phyloP scores from a whole-genome alignment of 2,797 vertebrate genomes.

The Cirrhinus mrigala region DNA sequence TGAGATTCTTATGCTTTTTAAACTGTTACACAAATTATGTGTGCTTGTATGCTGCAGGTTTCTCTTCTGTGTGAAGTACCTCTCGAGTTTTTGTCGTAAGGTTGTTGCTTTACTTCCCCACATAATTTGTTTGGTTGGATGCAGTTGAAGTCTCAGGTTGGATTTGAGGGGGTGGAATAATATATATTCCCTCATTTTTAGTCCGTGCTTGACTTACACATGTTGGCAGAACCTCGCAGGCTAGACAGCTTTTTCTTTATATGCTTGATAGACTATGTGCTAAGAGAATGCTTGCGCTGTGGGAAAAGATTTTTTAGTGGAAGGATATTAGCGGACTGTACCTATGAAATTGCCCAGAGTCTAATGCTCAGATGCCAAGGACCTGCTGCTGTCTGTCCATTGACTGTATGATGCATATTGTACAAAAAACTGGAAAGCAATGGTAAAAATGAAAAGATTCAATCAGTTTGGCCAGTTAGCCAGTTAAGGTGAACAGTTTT shows the following conservation, averaged over 20 bases:
- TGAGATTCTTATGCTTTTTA: not conserved
- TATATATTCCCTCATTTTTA: slow-evolving; percentile 53
- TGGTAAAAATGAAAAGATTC: not conserved
- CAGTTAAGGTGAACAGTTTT: not conserved
- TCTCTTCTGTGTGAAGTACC: slow-evolving; percentile 41
- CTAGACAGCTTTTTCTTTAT: slow-evolving; percentile 14
- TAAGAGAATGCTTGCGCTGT: not conserved
- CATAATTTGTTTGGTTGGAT: slow-evolving; percentile 62
- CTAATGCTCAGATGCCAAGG: not conserved
- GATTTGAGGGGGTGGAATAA: slow-evolving; percentile 63
- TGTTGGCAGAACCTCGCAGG: slow-evolving; percentile 37
- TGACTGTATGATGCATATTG: not conserved
- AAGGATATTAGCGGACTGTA: not conserved
- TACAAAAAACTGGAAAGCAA: not conserved
- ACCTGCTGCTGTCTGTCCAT: not conserved
- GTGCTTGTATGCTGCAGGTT: slow-evolving; percentile 32
- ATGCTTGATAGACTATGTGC: not conserved
- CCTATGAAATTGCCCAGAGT: not conserved
- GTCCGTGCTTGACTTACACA: slow-evolving; percentile 54
- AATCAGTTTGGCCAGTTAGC: too few species aligned
- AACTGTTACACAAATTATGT: slow-evolving; percentile 15
- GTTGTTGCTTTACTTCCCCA: slow-evolving; percentile 58
- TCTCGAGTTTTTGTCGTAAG: slow-evolving; percentile 51
- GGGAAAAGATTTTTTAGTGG: not conserved
- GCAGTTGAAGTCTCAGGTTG: slow-evolving; percentile 58